These are phyloP conservation scores for Triops longicaudatus DNA, from an alignment of 1,140 invertebrate species.

Conservation along the genomic window DNA sequence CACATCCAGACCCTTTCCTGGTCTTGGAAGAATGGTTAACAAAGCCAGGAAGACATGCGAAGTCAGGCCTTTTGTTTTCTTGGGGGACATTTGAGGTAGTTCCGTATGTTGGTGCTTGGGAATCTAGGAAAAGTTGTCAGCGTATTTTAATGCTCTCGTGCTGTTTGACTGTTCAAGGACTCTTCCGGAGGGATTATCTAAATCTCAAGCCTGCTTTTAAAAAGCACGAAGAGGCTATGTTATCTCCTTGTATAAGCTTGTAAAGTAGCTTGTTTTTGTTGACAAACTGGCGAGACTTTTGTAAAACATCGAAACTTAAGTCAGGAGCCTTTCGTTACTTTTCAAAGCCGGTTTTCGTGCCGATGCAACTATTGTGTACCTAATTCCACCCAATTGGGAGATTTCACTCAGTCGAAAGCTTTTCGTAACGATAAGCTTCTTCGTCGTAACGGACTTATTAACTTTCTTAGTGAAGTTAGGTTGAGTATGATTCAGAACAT, in stretches of 20 bases:
- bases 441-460: too few relatives aligned
- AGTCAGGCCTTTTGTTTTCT: conserved; percentile 12
- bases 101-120: not conserved
- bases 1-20: not conserved
- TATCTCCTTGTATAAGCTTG: not conserved
- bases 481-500: too few relatives aligned
- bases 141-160: not conserved
- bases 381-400: too few relatives aligned
- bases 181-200: not conserved
- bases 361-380: too few relatives aligned
- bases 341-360: too few relatives aligned
- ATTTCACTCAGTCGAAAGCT: too few relatives aligned
- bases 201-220: not conserved
- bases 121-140: not conserved
- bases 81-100: not conserved
- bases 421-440: too few relatives aligned
- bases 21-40: not conserved
- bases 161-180: conserved; percentile 1
- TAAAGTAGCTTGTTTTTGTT: not conserved
- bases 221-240: not conserved
- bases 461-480: too few relatives aligned
- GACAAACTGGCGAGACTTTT: not conserved
- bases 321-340: too few relatives aligned
- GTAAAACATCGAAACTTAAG: not conserved
- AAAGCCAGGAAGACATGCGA: conserved; percentile 7